Conservation (phyloP, 2,113 vertebrate species). For the Mesembrinibis cayennensis region DNA sequence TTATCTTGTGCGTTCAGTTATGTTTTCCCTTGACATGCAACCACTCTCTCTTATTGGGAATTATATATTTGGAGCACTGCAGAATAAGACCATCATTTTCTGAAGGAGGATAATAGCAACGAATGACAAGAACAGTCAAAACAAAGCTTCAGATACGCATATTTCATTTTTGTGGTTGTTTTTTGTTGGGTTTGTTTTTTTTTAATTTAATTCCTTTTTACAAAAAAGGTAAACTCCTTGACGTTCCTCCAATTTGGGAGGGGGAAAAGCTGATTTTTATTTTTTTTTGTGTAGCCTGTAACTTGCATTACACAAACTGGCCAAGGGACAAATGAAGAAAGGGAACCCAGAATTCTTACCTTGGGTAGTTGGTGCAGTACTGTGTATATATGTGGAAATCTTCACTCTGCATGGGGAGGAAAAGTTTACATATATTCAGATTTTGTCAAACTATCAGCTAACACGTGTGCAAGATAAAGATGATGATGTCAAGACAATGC, state of each 20-base stretch:
- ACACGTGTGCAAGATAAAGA: background rate
- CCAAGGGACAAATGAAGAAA: background rate
- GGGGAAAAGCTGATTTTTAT: background rate
- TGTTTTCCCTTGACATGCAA: background rate
- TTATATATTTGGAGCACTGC: background rate
- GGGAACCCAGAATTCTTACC: constrained; percentile 69
- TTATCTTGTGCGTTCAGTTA: background rate
- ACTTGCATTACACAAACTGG: background rate
- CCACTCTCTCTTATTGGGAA: background rate
- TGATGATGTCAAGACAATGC: background rate
- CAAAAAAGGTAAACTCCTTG: background rate
- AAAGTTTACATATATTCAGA: background rate
- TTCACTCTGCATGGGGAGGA: constrained; percentile 84
- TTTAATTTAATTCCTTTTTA: no score
- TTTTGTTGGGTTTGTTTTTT: no score
- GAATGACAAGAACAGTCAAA: background rate
- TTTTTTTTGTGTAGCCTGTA: background rate
- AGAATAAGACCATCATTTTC: background rate
- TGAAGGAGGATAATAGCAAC: background rate
- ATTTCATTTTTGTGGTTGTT: background rate
- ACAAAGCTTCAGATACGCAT: background rate
- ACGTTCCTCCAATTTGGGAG: background rate
- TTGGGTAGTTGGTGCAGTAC: constrained; percentile 96
- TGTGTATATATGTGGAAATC: constrained; percentile 96
- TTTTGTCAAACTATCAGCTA: background rate